Evolutionary conservation across 2,797 vertebrate genomes (phyloP).

Genomic region (Nyctibius grandis): DNA sequence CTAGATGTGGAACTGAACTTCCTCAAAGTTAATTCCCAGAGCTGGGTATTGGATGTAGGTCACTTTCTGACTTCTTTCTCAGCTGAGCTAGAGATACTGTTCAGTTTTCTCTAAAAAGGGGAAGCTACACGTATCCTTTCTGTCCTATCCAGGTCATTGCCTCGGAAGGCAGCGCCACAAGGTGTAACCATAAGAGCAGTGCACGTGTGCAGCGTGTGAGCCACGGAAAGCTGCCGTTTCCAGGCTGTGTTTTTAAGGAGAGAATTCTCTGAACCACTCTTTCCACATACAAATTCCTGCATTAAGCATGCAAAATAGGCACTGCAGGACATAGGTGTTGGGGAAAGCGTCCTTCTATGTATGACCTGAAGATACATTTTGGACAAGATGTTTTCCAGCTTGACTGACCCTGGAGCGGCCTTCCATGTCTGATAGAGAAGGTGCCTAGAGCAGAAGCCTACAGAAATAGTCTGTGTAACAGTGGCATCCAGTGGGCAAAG

Average conservation of each 20-base stretch:
- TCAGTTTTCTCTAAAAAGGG: neutral
- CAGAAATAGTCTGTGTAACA: neutral
- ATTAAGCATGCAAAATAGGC: neutral
- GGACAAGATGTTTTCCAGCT: neutral
- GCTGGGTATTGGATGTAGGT: constrained; percentile 11
- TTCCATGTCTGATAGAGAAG: neutral
- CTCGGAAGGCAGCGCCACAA: neutral
- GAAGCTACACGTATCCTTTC: neutral
- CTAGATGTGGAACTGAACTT: neutral
- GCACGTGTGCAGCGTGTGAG: neutral
- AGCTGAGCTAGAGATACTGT: neutral
- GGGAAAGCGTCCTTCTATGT: neutral
- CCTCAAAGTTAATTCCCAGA: constrained; percentile 1
- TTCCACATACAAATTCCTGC: neutral
- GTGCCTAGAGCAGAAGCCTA: neutral
- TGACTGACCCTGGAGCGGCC: neutral
- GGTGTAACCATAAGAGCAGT: neutral
- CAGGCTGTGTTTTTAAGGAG: neutral
- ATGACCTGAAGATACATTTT: neutral
- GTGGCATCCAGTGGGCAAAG: constrained; percentile 42
- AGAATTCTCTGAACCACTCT: neutral
- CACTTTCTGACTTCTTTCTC: constrained; percentile 3
- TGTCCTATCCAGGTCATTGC: constrained; percentile 1
- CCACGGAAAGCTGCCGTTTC: neutral
- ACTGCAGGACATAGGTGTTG: neutral